phyloP scores from a whole-genome alignment of 1,140 invertebrate genomes.

The Calycopis cecrops region DNA sequence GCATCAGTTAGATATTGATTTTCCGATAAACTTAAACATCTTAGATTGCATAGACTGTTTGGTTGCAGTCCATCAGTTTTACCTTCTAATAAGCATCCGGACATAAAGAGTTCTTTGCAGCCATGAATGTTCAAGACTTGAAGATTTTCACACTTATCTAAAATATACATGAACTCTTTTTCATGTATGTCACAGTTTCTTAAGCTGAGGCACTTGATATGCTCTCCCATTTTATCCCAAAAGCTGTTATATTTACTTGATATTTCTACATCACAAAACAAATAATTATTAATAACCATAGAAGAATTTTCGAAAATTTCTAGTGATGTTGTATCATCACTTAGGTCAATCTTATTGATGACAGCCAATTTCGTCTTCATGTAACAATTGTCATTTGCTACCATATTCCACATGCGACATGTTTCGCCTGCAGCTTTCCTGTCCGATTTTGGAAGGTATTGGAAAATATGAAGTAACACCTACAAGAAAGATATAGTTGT shows the following conservation, averaged over 20 bases:
- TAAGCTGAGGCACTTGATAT: constrained; percentile 67
- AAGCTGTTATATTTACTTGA: constrained; percentile 62
- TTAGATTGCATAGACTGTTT: constrained; percentile 75
- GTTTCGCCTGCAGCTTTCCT: constrained; percentile 76
- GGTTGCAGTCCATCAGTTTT: constrained; percentile 70
- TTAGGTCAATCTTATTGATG: constrained; percentile 71
- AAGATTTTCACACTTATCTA: constrained; percentile 76
- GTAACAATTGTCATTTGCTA: constrained; percentile 75
- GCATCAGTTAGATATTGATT: constrained; percentile 84
- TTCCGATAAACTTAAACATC: constrained; percentile 76
- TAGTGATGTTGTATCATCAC: constrained; percentile 63
- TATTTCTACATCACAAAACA: constrained; percentile 78
- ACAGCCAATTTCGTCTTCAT: constrained; percentile 72
- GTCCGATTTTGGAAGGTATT: constrained; percentile 77
- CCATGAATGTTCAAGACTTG: constrained; percentile 76
- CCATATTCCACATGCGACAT: constrained; percentile 77
- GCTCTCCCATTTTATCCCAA: constrained; percentile 69
- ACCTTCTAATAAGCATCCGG: constrained; percentile 79
- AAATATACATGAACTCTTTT: constrained; percentile 76
- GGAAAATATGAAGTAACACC: constrained; percentile 79
- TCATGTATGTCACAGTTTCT: constrained; percentile 79
- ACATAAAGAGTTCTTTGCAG: constrained; percentile 83
- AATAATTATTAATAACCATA: constrained; percentile 73
- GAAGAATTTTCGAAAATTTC: constrained; percentile 70
- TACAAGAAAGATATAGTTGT: constrained; percentile 43